phyloP scores from a whole-genome alignment of 1,140 invertebrate species.

The Gryllus bimaculatus region DNA sequence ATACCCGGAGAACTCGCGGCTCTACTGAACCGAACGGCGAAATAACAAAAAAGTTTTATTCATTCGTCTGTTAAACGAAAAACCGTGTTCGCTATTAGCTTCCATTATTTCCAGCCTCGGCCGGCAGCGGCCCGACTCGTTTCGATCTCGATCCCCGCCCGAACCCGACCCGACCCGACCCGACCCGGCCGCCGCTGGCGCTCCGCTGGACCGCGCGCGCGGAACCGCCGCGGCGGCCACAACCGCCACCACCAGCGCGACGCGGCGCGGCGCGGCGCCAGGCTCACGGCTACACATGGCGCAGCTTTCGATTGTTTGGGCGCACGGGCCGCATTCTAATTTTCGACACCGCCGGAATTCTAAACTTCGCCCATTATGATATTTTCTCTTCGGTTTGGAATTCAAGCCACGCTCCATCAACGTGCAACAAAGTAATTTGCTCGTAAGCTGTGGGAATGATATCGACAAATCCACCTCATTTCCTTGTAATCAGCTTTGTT shows the following conservation, averaged over 20 bases:
- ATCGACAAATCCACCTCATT: neutral
- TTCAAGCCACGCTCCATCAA: neutral
- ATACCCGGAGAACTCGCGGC: neutral
- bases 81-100: neutral
- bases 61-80: neutral
- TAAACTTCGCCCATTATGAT: neutral
- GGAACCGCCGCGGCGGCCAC: too few species aligned
- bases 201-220: too few species aligned
- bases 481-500: too few species aligned
- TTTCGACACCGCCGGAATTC: neutral
- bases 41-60: neutral
- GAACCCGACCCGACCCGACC: too few species aligned
- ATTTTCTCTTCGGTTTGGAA: neutral
- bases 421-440: neutral
- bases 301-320: neutral
- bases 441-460: neutral
- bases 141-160: too few species aligned
- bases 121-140: too few species aligned
- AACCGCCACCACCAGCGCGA: too few species aligned
- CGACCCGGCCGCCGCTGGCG: too few species aligned
- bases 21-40: neutral
- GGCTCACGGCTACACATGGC: too few species aligned
- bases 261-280: too few species aligned
- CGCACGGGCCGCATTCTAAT: neutral
- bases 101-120: neutral